These are phyloP conservation scores for Tenthredo mesomela DNA, from an alignment of 2,888 invertebrate species.

Conservation along the genomic window DNA sequence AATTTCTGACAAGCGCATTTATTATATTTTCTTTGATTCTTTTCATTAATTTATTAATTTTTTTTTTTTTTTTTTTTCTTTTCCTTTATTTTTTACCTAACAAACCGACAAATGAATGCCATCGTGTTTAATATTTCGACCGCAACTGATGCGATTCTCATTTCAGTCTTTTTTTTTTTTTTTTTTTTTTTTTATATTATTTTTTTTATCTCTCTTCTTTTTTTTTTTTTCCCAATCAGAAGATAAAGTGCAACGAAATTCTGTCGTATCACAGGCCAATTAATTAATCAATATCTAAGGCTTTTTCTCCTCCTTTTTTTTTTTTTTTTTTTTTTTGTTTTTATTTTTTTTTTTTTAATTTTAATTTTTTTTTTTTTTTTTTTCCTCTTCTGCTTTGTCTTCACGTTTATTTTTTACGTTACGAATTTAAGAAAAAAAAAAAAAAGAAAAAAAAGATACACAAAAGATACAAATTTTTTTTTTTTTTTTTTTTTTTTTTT, in stretches of 20 bases:
- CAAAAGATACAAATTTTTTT: too few species aligned
- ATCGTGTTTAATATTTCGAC: slow-evolving; percentile 37
- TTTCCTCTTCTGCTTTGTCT: not conserved
- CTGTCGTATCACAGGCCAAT: slow-evolving; percentile 69
- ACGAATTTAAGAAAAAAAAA: not conserved
- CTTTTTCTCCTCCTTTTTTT: not conserved
- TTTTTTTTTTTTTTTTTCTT: not conserved
- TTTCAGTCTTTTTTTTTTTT: slow-evolving; percentile 59
- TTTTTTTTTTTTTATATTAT: slow-evolving; percentile 44
- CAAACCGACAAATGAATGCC: slow-evolving; percentile 53
- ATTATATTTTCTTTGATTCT: slow-evolving; percentile 28
- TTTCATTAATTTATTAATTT: not conserved
- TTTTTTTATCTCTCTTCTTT: slow-evolving; percentile 54
- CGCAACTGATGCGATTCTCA: slow-evolving; percentile 49
- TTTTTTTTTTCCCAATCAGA: slow-evolving; percentile 45
- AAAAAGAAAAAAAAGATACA: too few species aligned
- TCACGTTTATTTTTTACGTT: not conserved
- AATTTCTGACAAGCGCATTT: not conserved
- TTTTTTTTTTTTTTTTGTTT: not conserved
- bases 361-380: not conserved
- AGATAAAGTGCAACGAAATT: slow-evolving; percentile 59
- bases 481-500: too few species aligned
- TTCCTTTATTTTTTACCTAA: not conserved
- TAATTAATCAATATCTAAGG: slow-evolving; percentile 56
- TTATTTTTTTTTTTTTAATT: not conserved